Base-by-base conservation (phyloP, 1,140 invertebrate genomes). In the Cyphomyrmex costatus region DNA sequence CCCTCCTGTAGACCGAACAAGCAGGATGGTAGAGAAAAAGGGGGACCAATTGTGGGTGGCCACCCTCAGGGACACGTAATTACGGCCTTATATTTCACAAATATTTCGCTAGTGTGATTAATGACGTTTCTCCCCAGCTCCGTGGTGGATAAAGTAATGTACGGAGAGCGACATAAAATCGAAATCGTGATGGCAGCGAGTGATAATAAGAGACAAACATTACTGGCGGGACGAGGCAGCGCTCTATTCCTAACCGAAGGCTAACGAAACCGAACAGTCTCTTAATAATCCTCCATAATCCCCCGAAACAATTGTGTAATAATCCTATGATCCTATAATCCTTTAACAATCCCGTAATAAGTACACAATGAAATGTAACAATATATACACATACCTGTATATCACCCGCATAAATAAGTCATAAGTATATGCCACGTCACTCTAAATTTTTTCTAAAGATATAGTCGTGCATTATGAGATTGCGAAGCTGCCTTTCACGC, bases 91-190 rank as follows among this genome's bases (percentile, higher is more conserved):
- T 85, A 93, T 90, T 61, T 86, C 30, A n/a, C 78, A 89, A 89
- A 92, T 86, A 92, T 91, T 90, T 90, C 77, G 53, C 91, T 65
- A 78, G 88, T 91, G 93, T 93, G 93, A 94, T 94, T 93, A 93
- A 94, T 92, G 93, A 94, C 80, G 86, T 89, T 90, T 86, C 87
- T 92, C 89, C 89, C 79, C 27, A 51, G n/a, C n/a, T 80, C 33
- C 53, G 65, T 7, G 49, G 10, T 19, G 83, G 30, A 70, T 70
- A 70, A 80, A 73, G 79, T 79, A 61, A 30, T 51, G 46, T 58
- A 65, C 56, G 21, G 46, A 74, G 14, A 10, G 66, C 68, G 68
- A 88, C 88, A 12, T 42, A 68, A 87, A 88, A 92, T 91, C 84
- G 80, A 85, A 87, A 89, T 91, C 21, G 46, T 56, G 21, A 53